Evolutionary conservation across 23 tunicate genomes (phyloP), one percentile per base, ranked within the genome.

Genomic region (Halocynthia roretzi): DNA sequence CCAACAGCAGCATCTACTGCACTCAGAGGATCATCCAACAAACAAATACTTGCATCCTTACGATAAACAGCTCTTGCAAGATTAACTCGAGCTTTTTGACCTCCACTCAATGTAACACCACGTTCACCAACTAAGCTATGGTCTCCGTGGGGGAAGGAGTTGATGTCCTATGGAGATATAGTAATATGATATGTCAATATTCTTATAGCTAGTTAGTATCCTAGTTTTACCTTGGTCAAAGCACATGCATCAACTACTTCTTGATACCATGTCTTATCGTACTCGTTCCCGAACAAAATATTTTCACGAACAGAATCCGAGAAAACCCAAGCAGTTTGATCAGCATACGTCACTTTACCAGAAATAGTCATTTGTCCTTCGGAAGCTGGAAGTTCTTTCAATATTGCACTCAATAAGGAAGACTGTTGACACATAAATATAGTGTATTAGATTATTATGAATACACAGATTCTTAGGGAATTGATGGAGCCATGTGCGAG

Each of bases 91-190:
- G 99, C 99, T 81, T 87, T 87, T 80, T 94, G 99, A 5, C 99
- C 99, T 10, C 99, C 99, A 74, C 95, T 87, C 21, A 96, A 77
- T 6, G 99, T 82, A 8, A 96, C 87, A 14, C 99, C 99, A 14
- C 86, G 75, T 49, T 93, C 94, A 10, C 99, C 99, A n/a, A 96
- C 93, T 61, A 96, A 17, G 7, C 93, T 96, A 0, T 56, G 56
- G 54, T 96, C 99, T 5, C 96, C 96, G 50, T 82, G 21, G 0
- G 84, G 85, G 7, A 93, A 76, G 1, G 75, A 56, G 19, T 68
- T 63, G 75, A 93, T 51, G 73, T 93, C 98, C 94, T 87, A 31
- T 4, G 44, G 4, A 31, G 44, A 31, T 31, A 31, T 31, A 31
- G 1, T 31, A 31, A 31, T 4, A 31, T 31, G 44, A 0, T 31